phyloP scores from a whole-genome alignment of 2,113 vertebrate species.

The Passer montanus region DNA sequence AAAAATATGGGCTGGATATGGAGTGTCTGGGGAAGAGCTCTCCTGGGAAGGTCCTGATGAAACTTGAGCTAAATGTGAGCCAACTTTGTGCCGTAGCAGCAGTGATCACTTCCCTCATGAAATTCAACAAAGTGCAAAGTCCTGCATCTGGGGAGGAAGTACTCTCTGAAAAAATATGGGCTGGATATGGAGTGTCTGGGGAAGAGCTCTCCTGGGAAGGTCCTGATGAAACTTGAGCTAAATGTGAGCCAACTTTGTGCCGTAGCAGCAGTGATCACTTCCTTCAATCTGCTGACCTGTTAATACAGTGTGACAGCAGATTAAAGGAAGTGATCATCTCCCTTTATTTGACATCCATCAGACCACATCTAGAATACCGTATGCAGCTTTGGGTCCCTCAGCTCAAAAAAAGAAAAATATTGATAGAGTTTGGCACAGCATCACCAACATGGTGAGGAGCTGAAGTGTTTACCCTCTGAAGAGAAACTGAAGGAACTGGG shows the following conservation, averaged over 20 bases:
- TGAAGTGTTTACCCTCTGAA: neutral
- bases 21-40: neutral
- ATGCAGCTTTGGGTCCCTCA: neutral
- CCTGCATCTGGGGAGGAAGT: neutral
- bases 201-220: neutral
- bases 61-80: neutral
- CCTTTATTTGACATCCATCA: neutral
- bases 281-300: neutral
- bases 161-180: neutral
- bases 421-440: neutral
- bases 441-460: neutral
- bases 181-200: neutral
- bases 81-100: neutral
- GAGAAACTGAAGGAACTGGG: neutral
- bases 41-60: neutral
- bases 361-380: neutral
- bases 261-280: rapidly evolving
- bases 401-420: neutral
- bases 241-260: neutral
- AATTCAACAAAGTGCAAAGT: neutral
- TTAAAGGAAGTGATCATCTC: neutral
- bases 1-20: neutral
- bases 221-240: neutral
- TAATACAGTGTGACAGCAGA: neutral
- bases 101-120: too few relatives aligned